Base-by-base conservation (phyloP, 2,888 invertebrate genomes). In the Idaea aversata region DNA sequence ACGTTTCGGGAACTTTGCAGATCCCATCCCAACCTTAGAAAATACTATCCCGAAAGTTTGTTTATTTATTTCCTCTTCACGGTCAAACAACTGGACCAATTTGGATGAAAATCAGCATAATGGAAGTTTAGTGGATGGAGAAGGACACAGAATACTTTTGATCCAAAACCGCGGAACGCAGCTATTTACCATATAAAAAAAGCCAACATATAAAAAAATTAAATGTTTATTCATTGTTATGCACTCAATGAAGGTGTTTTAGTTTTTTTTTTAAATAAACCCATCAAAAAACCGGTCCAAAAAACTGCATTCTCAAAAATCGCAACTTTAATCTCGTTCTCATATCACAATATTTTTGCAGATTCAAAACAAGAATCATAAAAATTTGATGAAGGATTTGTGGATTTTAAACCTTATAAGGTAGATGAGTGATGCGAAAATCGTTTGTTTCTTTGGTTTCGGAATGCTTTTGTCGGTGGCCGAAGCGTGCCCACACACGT, bases 401-500 rank as follows among this genome's bases (percentile, higher is more conserved):
- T 47, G 47, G 47, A 10, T 47, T 10, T 34, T 63, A 61, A 61
- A 63, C 69, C 60, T 69, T 71, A 47, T 66, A 47, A 7, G 3
- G 59, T 13, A 13, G 36, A 16, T 16, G n/a, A 59, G 63, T 67
- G 59, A 65, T 60, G 67, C 61, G 16, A 64, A 65, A 70, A 60
- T 64, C 10, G 34, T 25, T 62, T 59, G 34, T 61, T 67, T 61
- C 16, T 47, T 7, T 10, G 10, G 13, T 13, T 47, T 66, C 59
- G 38, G 62, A 63, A 60, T 59, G 64, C 63, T 65, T 63, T 65
- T 59, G 61, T 59, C 65, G 65, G 68, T 67, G 71, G 68, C 64
- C 72, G 73, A 74, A 73, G 73, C 78, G 75, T 80, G 82, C 80
- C 80, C 81, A 78, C 80, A 83, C 82, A 72, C 82, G 77, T 75